Conservation (phyloP, 2,113 vertebrate genomes). For the Trogon melanurus region DNA sequence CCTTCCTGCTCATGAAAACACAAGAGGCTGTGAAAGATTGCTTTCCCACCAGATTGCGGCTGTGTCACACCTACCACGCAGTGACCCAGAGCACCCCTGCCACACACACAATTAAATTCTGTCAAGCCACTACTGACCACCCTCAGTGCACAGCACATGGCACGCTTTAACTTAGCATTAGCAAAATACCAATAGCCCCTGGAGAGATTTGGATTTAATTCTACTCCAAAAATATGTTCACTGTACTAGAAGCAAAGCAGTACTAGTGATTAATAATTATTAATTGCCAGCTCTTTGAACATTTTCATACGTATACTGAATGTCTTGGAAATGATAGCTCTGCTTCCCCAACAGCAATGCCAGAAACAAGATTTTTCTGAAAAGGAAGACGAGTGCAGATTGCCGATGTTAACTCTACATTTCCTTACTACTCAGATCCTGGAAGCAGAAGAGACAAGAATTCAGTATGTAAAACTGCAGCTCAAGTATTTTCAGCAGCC, state of each 20-base stretch:
- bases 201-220: slow-evolving; percentile 3
- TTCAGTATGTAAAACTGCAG: background rate
- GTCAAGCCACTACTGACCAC: slow-evolving; percentile 32
- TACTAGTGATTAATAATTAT: slow-evolving; percentile 16
- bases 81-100: background rate
- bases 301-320: background rate
- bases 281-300: slow-evolving; percentile 8
- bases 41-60: background rate
- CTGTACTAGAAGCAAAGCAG: slow-evolving; percentile 37
- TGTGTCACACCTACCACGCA: background rate
- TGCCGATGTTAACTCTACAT: background rate
- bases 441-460: slow-evolving; percentile 9
- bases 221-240: background rate
- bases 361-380: background rate
- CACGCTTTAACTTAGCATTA: background rate
- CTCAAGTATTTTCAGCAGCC: slow-evolving; percentile 8
- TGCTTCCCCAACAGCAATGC: background rate
- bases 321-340: slow-evolving; percentile 8
- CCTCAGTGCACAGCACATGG: background rate
- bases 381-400: background rate
- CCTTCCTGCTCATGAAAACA: background rate
- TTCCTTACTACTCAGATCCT: background rate
- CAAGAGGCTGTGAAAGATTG: background rate
- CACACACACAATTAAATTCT: slow-evolving; percentile 29
- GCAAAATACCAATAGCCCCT: slow-evolving; percentile 28